Evolutionary conservation across 1,140 invertebrate genomes (phyloP).

Genomic region (Brachionus angularis): DNA sequence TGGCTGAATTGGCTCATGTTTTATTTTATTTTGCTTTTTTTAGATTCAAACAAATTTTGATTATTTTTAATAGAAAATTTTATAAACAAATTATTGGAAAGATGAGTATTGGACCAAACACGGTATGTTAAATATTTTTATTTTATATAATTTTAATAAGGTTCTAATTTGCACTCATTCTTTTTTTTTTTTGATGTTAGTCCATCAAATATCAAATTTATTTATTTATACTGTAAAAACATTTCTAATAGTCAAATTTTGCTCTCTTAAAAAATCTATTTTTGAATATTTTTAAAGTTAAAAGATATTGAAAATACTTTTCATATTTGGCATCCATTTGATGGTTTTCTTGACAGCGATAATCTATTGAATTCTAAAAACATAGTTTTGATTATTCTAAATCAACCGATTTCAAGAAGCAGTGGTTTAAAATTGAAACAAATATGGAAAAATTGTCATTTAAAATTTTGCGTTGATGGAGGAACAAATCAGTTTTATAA

Average conservation of each 20-base stretch:
- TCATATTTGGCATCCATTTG: constrained; percentile 10
- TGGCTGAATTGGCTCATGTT: too few species aligned
- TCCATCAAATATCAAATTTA: not conserved
- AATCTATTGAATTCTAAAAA: not conserved
- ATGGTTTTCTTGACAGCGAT: not conserved
- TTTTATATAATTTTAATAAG: too few species aligned
- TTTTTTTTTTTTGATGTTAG: constrained; percentile 12
- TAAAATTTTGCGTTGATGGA: constrained; percentile 20
- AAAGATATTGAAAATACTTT: not conserved
- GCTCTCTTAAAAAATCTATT: not conserved
- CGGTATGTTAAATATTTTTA: too few species aligned
- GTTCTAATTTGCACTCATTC: too few species aligned
- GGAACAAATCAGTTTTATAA: constrained; percentile 11
- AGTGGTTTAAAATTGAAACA: not conserved
- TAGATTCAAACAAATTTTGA: too few species aligned
- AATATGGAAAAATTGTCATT: not conserved
- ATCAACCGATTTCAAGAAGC: constrained; percentile 17
- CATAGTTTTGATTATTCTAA: constrained; percentile 10
- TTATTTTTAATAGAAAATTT: too few species aligned
- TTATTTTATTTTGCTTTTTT: too few species aligned
- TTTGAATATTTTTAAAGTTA: not conserved
- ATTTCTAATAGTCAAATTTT: not conserved
- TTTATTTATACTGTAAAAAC: too few species aligned
- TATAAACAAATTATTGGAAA: too few species aligned
- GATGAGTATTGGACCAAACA: too few species aligned